Evolutionary conservation across 2,888 invertebrate species (phyloP), one percentile per base, ranked within the genome.

Genomic region (Caenorhabditis imperialis): DNA sequence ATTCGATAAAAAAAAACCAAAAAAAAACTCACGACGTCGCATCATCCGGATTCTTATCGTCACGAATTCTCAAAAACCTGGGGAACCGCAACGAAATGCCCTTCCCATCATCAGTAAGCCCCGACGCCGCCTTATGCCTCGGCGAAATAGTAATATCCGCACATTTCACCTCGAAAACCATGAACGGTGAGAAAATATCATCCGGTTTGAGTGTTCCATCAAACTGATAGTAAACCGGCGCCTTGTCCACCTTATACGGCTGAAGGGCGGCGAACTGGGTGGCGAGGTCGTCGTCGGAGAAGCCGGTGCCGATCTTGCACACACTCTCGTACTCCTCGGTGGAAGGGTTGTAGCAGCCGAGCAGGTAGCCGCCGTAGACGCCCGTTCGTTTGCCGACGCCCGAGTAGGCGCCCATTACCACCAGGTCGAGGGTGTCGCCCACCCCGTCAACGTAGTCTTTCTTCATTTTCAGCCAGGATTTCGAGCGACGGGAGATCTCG

Each of bases 71-170:
- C 58, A 98, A 90, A 89, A 96, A 98, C 88, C 95, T 92, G 4
- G 98, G 98, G 90, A 99, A 99, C 42, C 98, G 91, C 42, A 99
- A 90, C 2, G 97, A 98, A 86, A 99, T 94, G 22, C 86, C 86
- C 62, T 83, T 86, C 23, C 79, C 81, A 12, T 62, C 62, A 14
- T 84, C 84, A 88, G 93, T 93, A 86, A 94, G 92, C 50, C 91
- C 91, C 47, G 92, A 89, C 0, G 93, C 98, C 51, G 98, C 98
- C 88, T 91, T 92, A 89, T 99, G 96, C 53, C 93, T 92, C 16
- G 99, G 97, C 33, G 97, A 98, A 50, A 99, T 91, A 6, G 97
- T 97, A 67, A 99, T 91, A 91, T 99, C 98, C 0, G 98, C 98
- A 89, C 96, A 95, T 89, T 96, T 95, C 14, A 81, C 92, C 91